Conservation (phyloP, 2,113 vertebrate genomes). For the Brevimyrus niger region DNA sequence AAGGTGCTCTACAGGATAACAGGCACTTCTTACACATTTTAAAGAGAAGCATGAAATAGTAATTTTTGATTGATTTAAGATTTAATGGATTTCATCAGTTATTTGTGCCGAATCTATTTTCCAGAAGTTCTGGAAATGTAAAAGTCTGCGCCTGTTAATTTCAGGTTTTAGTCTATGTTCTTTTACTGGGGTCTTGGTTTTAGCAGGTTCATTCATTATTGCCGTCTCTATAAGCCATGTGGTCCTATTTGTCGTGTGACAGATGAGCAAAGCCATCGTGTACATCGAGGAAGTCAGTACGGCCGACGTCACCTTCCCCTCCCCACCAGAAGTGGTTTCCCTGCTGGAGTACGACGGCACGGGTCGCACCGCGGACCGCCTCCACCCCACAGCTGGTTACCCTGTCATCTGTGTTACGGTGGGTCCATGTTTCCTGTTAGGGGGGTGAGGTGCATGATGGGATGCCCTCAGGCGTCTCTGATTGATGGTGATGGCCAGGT, state of each 20-base stretch:
- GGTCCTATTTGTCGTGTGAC: conserved; percentile 31
- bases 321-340: conserved; percentile 76
- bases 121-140: neutral
- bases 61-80: neutral
- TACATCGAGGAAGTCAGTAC: conserved; percentile 88
- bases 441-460: neutral
- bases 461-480: neutral
- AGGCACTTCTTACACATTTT: neutral
- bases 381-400: conserved; percentile 74
- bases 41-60: neutral
- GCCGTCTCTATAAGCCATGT: neutral
- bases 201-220: neutral
- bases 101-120: neutral
- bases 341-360: conserved; percentile 77
- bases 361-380: conserved; percentile 50
- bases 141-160: neutral
- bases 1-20: neutral
- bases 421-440: conserved; percentile 42
- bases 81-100: neutral
- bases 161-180: neutral
- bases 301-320: conserved; percentile 92
- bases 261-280: conserved; percentile 81
- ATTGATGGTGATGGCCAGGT: neutral
- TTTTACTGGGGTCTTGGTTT: neutral
- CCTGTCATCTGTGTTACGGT: conserved; percentile 88